Evolutionary conservation across 1,140 invertebrate genomes (phyloP), one percentile per base, ranked within the genome.

Genomic region (Papilio polytes): DNA sequence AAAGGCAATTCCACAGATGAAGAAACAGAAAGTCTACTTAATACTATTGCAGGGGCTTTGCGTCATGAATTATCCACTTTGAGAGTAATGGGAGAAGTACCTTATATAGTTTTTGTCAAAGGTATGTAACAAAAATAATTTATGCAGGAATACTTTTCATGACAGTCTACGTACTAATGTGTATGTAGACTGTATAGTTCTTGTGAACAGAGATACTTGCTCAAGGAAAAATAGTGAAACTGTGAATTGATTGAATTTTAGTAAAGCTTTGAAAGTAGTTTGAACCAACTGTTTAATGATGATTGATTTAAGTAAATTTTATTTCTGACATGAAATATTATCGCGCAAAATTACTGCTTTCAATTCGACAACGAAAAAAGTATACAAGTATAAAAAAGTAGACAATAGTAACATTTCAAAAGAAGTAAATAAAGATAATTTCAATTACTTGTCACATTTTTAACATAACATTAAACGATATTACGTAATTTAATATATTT

Each of bases 51-150:
- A 1, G 95, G 95, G 6, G 85, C 89, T 18, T 85, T 98, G 12
- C 94, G 97, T 53, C 97, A 97, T 88, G 96, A 97, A 88, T 90
- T 98, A 12, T 96, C 96, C 1, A 96, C 96, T 81, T 90, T 98
- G 0, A 91, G 95, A 56, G 87, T 98, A 1, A 97, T 98, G 93
- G 97, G 97, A 6, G 91, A 96, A 63, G 96, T 98, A 18, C 97
- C 97, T 10, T 96, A 95, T 76, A 96, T 98, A 76, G 85, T 94
- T 18, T 98, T 98, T 96, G 95, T 97, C 7, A 96, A 96, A 95
- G 96, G 96, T 96, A 85, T 82, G 59, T 80, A 59, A 26, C 31
- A 31, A 26, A 63, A 2, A 18, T 20, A 0, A 0, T 9, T 56
- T 56, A n/a, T 1, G n/a, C 18, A 9, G n/a, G n/a, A 7, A 53